Evolutionary conservation across 92 coral and sea anemone genomes (phyloP).

Genomic region (Chrysogorgia sp.): DNA sequence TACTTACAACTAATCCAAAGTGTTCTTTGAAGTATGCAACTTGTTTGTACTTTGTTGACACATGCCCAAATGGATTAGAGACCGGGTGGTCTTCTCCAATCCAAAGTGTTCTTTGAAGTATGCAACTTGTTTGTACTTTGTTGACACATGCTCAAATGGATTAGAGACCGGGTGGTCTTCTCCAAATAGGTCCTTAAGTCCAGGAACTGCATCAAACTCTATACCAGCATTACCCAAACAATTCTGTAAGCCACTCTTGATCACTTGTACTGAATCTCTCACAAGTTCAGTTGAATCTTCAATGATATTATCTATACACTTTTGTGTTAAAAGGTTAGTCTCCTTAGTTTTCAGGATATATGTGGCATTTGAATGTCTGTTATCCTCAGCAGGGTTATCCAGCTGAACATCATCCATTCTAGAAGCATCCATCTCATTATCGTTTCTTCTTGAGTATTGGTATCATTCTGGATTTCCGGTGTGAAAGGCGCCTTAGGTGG

Average conservation of each 20-base stretch:
- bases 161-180: conserved; percentile 61
- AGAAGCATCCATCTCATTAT: no score
- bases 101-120: conserved; percentile 66
- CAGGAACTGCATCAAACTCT: conserved; percentile 61
- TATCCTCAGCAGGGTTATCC: no score
- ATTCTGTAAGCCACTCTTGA: conserved; percentile 50
- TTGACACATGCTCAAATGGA: conserved; percentile 67
- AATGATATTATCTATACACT: conserved; percentile 27
- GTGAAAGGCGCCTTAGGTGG: no score
- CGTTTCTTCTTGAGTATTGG: no score
- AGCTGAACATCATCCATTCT: no score
- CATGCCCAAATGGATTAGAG: no score
- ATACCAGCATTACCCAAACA: no score
- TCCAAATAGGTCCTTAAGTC: conserved; percentile 53
- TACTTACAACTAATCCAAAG: no score
- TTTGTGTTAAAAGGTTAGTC: conserved; percentile 28
- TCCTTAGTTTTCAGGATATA: conserved; percentile 29
- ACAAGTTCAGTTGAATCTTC: conserved; percentile 38
- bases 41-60: no score
- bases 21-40: no score
- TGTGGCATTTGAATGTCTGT: background rate
- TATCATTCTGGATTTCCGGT: no score
- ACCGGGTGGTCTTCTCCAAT: no score
- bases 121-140: conserved; percentile 60
- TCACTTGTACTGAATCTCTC: conserved; percentile 13